Conservation (phyloP, 92 coral and sea anemone species). For the Actinernus sp. region DNA sequence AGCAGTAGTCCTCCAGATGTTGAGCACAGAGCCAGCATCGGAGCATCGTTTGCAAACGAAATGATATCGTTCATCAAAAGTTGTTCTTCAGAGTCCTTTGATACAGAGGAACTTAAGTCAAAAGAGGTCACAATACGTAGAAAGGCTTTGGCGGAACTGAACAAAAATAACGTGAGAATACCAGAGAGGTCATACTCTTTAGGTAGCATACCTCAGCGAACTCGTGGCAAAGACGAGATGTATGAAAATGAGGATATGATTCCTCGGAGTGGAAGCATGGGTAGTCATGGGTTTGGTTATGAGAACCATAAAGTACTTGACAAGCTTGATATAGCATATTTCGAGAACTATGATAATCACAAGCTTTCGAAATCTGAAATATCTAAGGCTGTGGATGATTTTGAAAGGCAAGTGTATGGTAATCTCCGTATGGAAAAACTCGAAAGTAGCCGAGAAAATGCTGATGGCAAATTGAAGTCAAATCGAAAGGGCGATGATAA, state of each 20-base stretch:
- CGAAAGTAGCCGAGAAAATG: conserved; percentile 1
- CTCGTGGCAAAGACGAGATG: neutral
- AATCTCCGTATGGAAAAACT: neutral
- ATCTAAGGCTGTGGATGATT: neutral
- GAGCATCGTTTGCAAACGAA: conserved; percentile 10
- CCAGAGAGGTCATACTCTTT: conserved; percentile 4
- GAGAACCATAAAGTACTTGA: neutral
- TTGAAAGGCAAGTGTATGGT: neutral
- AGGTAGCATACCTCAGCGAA: neutral
- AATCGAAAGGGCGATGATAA: neutral
- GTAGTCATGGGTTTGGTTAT: neutral
- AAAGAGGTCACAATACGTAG: no score
- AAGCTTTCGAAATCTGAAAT: conserved; percentile 3
- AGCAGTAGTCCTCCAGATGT: neutral
- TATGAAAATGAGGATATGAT: conserved; percentile 13
- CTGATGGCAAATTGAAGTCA: neutral
- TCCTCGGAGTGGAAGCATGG: conserved; percentile 18
- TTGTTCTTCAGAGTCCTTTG: conserved; percentile 14
- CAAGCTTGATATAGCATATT: neutral
- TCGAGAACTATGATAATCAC: conserved; percentile 47
- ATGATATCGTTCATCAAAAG: conserved; percentile 8
- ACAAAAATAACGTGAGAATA: neutral
- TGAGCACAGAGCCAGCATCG: conserved; percentile 6
- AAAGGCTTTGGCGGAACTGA: no score
- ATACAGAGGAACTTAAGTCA: conserved; percentile 4